phyloP scores from a whole-genome alignment of 2,797 vertebrate genomes.

The Neoniphon sammara region DNA sequence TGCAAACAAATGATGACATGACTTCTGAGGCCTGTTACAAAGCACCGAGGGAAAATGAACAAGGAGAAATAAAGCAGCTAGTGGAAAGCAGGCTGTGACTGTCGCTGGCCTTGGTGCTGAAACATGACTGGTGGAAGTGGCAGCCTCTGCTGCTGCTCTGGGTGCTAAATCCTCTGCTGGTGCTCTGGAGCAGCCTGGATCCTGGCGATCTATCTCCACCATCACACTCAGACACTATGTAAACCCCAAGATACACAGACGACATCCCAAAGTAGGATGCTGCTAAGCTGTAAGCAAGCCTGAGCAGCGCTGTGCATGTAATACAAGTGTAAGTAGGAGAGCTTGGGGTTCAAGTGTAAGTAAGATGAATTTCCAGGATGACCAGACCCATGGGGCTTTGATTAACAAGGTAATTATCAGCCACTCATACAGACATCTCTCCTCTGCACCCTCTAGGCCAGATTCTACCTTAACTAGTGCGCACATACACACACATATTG shows the following conservation, averaged over 20 bases:
- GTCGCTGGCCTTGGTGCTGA: too few relatives aligned
- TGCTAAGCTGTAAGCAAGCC: slow-evolving; percentile 5
- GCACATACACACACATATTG: slow-evolving; percentile 7
- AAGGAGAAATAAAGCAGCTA: too few relatives aligned
- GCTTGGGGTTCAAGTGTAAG: background rate
- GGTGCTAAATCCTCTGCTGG: too few relatives aligned
- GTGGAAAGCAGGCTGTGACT: too few relatives aligned
- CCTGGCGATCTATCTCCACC: too few relatives aligned
- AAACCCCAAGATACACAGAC: slow-evolving; percentile 48
- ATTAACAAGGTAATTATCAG: slow-evolving; percentile 3
- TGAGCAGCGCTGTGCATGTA: slow-evolving; percentile 29
- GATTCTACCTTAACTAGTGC: background rate
- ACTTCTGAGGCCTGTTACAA: too few relatives aligned
- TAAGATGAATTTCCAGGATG: slow-evolving; percentile 17
- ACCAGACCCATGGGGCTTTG: background rate
- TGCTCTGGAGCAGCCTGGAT: too few relatives aligned
- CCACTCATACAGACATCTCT: background rate
- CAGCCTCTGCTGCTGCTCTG: too few relatives aligned
- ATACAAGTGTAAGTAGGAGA: slow-evolving; percentile 21
- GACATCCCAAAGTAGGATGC: slow-evolving; percentile 18
- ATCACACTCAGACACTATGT: slow-evolving; percentile 8
- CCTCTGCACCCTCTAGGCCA: background rate
- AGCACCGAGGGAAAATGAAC: too few relatives aligned
- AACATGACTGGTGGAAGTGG: too few relatives aligned
- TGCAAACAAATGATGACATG: too few relatives aligned